A percentile compares a stretch with the other conserved stretches of the same genome.
Conservation (phyloP, 2,113 vertebrate genomes). For the Oncorhynchus masou region DNA sequence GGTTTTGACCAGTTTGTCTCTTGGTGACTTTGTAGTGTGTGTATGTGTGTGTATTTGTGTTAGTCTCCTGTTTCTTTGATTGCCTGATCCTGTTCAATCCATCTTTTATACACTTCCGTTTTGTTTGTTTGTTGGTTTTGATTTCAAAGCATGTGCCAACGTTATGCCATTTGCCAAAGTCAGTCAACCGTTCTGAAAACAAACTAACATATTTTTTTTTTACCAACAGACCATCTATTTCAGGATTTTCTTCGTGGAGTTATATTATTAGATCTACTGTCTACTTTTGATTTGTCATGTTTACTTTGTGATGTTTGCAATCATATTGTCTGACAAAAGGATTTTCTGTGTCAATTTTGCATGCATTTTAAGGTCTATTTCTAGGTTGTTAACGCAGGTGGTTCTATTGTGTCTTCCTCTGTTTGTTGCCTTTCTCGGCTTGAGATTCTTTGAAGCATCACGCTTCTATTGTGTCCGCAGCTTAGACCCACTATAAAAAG, state of each 20-base stretch:
- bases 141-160: constrained; percentile 66
- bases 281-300: constrained; percentile 59
- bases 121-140: constrained; percentile 53
- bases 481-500: background rate
- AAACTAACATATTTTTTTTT: constrained; percentile 51
- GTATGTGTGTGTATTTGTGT: constrained; percentile 44
- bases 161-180: constrained; percentile 46
- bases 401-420: constrained; percentile 31
- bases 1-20: constrained; percentile 38
- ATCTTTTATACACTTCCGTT: constrained; percentile 54
- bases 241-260: constrained; percentile 63
- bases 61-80: constrained; percentile 46
- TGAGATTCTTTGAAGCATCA: constrained; percentile 35
- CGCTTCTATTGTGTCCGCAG: constrained; percentile 52
- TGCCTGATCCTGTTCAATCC: constrained; percentile 58
- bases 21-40: constrained; percentile 52
- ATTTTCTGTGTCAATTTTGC: constrained; percentile 58
- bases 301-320: constrained; percentile 56
- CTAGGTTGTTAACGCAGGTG: constrained; percentile 49
- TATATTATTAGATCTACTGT: constrained; percentile 45
- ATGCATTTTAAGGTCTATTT: constrained; percentile 63
- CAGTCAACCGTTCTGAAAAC: constrained; percentile 42
- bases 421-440: background rate
- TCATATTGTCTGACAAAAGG: constrained; percentile 19
- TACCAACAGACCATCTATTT: constrained; percentile 58